Evolutionary conservation across 2,888 invertebrate species (phyloP), one percentile per base, ranked within the genome.

Genomic region (Xestia rhomboidea): DNA sequence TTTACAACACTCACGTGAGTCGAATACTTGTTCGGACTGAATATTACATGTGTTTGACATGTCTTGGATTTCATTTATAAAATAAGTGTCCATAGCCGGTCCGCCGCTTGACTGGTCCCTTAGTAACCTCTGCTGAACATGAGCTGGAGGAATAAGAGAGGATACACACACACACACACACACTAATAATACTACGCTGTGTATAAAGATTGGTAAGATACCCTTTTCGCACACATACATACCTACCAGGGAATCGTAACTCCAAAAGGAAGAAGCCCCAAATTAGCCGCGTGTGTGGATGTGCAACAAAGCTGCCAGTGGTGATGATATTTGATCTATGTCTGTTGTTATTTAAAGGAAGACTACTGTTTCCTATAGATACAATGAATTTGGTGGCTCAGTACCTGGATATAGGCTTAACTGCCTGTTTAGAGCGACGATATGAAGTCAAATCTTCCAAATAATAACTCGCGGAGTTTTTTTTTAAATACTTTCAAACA

Each of bases 1-100:
- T 84, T 81, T 77, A 77, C 74, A 72, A n/a, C 51, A 41, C n/a
- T 60, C 38, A 49, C 81, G 83, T 74, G 84, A n/a, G 30, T 1
- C 6, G 81, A 83, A 81, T 83, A 63, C 34, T 76, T 67, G 67
- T 67, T 38, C 27, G 5, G 21, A 3, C 27, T 54, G 34, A 54
- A 54, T 76, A 54, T 60, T 24, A 6, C 27, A 69, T 51, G 62
- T 51, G 27, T 24, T 69, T 77, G 77, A 62, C 21, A 64, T 57
- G 46, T 46, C 62, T 77, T 51, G 27, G 34, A n/a, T 54, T 68
- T 51, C 15, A 54, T 68, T 24, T 8, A 2, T 30, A 30, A 60
- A 34, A 34, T 62, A n/a, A 68, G 34, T 68, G 51, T 38, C 21
- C 46, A 24, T 30, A 15, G 24, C 6, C 0, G 18, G 30, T 60